phyloP scores from a whole-genome alignment of 1,140 invertebrate species.

The Plectrocnemia conspersa region DNA sequence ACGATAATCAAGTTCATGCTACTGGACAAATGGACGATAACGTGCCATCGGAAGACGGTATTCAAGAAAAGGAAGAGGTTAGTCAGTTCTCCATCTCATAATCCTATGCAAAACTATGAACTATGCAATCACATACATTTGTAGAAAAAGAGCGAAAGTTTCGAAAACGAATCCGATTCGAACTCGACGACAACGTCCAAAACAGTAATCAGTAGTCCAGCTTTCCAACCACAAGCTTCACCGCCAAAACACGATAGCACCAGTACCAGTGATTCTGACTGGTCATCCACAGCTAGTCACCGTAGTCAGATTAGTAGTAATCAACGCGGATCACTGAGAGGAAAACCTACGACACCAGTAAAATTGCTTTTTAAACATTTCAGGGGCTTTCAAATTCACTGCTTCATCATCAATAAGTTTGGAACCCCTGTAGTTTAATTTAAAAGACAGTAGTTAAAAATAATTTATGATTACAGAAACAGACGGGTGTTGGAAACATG shows the following conservation, averaged over 20 bases:
- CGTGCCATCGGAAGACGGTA: constrained; percentile 6
- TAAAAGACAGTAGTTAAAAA: constrained; percentile 4
- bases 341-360: constrained; percentile 39
- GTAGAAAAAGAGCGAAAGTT: constrained; percentile 63
- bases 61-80: constrained; percentile 33
- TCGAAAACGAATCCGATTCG: constrained; percentile 67
- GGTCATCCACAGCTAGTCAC: constrained; percentile 50
- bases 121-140: too few relatives aligned
- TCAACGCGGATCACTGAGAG: constrained; percentile 37
- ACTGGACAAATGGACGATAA: constrained; percentile 16
- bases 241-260: constrained; percentile 33
- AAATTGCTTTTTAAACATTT: constrained; percentile 24
- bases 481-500: constrained; percentile 61
- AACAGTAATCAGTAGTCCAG: constrained; percentile 60
- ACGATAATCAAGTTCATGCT: constrained; percentile 28
- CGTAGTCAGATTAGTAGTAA: constrained; percentile 45
- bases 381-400: neutral
- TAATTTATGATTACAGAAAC: constrained; percentile 32
- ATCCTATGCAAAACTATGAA: too few relatives aligned
- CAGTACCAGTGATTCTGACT: constrained; percentile 48
- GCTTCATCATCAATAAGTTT: neutral
- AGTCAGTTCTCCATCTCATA: constrained; percentile 10
- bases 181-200: constrained; percentile 68
- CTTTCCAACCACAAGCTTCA: constrained; percentile 37
- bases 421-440: neutral